Evolutionary conservation across 2,113 vertebrate species (phyloP), one percentile per base, ranked within the genome.

Genomic region (Scopus umbretta): DNA sequence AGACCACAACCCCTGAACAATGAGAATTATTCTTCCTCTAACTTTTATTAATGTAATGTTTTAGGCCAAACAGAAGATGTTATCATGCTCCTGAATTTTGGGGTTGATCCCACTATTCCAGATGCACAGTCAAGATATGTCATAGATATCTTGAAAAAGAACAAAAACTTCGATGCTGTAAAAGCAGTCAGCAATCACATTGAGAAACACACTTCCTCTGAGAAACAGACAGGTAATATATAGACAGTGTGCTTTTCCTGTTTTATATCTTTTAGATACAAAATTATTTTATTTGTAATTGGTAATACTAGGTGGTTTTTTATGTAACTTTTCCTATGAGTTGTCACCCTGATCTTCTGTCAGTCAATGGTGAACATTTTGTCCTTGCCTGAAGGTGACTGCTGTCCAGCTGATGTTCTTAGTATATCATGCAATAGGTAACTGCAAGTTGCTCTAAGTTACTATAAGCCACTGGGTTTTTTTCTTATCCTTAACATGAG

Each of bases 1-100:
- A 67, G 30, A 81, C 16, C 5, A 49, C 71, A 47, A 1, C 18
- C 14, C 20, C 30, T 70, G 17, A 86, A 63, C 5, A n/a, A 32
- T 36, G 21, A 56, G 26, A 62, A n/a, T 66, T 63, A 16, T 43
- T 92, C 22, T 50, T 91, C 22, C 5, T 73, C 36, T 92, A 18
- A 81, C 20, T 12, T 53, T 80, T 90, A 23, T 74, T 66, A 7
- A 6, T 94, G 36, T 86, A 21, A 65, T 94, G 1, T 71, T 94
- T 80, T 95, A 98, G 98, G 82, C 92, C 98, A 98, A 90, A 97
- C 97, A 38, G 98, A 98, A 71, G 97, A 98, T 86, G 97, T 98
- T n/a, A 90, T 96, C 78, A 98, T 98, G 98, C 98, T 98, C 9
- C 94, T 98, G 81, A 89, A 59, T 67, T 97, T 95, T 38, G 98